Evolutionary conservation across 2,888 invertebrate species (phyloP).

Genomic region (Tryphoninae sp.): DNA sequence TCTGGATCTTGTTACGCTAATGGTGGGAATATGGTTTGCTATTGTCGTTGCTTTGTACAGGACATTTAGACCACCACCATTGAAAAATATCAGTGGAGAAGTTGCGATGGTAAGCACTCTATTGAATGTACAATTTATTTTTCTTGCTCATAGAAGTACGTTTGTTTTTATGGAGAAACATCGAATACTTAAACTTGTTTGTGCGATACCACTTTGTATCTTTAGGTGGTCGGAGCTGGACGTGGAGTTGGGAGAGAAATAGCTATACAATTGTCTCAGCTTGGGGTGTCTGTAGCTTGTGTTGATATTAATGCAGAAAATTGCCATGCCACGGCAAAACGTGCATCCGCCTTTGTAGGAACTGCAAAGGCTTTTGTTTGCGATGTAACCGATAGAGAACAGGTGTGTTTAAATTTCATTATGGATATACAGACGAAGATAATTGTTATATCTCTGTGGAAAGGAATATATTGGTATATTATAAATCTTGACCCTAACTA

Average conservation of each 20-base stretch:
- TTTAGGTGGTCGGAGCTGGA: slow-evolving; percentile 87
- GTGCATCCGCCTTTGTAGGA: slow-evolving; percentile 82
- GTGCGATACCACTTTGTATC: background rate
- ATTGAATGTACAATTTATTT: too few relatives aligned
- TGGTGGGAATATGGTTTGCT: slow-evolving; percentile 83
- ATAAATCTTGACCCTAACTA: slow-evolving; percentile 47
- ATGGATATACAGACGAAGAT: background rate
- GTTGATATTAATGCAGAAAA: slow-evolving; percentile 85
- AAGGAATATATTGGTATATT: slow-evolving; percentile 20
- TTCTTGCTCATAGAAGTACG: too few relatives aligned
- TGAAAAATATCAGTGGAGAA: slow-evolving; percentile 85
- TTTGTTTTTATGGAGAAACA: background rate
- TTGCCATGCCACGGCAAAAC: slow-evolving; percentile 82
- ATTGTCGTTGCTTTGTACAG: slow-evolving; percentile 83
- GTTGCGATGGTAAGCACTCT: slow-evolving; percentile 84
- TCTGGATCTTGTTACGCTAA: slow-evolving; percentile 83
- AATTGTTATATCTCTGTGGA: background rate
- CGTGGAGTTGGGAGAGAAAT: slow-evolving; percentile 86
- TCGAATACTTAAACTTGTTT: slow-evolving; percentile 39
- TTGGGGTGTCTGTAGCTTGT: slow-evolving; percentile 85
- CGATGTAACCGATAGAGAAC: slow-evolving; percentile 83
- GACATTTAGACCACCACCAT: slow-evolving; percentile 83
- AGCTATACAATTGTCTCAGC: slow-evolving; percentile 83
- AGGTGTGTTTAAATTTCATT: slow-evolving; percentile 71
- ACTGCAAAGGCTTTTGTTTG: slow-evolving; percentile 83